Percentiles rank a stretch among this genome's conserved stretches.
Evolutionary conservation across 2,797 vertebrate species (phyloP).

Genomic region (Tadarida brasiliensis): DNA sequence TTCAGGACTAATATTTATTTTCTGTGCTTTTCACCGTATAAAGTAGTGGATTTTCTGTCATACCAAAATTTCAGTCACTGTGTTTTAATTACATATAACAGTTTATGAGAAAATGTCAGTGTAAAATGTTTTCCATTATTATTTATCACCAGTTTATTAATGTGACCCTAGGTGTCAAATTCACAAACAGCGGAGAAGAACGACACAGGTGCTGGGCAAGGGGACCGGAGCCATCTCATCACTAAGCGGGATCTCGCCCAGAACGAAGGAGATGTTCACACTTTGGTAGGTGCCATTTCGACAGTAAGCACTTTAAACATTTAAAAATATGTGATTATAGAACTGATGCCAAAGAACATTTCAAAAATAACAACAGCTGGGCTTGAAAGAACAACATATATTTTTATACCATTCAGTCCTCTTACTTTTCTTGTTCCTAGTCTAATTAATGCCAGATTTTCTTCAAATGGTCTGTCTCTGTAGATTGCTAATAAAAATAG

Average conservation of each 20-base stretch:
- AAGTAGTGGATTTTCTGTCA: neutral
- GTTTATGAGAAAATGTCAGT: neutral
- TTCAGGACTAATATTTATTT: constrained; percentile 29
- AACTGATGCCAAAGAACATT: constrained; percentile 33
- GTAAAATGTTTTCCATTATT: neutral
- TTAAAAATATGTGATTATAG: constrained; percentile 46
- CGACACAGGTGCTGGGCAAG: constrained; percentile 83
- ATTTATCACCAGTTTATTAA: neutral
- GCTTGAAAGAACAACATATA: constrained; percentile 13
- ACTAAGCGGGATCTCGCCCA: constrained; percentile 88
- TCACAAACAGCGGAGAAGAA: constrained; percentile 89
- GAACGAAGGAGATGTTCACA: constrained; percentile 90
- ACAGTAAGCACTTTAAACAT: neutral
- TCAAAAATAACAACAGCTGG: constrained; percentile 65
- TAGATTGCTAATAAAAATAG: constrained; percentile 10
- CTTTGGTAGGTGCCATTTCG: constrained; percentile 89
- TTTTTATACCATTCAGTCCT: constrained; percentile 45
- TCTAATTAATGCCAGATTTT: neutral
- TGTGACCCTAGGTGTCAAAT: constrained; percentile 81
- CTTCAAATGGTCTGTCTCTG: neutral
- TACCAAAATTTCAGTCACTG: neutral
- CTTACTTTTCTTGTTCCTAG: constrained; percentile 9
- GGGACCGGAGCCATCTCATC: constrained; percentile 85
- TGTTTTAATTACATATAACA: neutral
- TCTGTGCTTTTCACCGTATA: neutral